A percentile compares a stretch with the other conserved stretches of the same genome.
Evolutionary conservation across 2,113 vertebrate species (phyloP).

Genomic region (Prunella fulvescens): DNA sequence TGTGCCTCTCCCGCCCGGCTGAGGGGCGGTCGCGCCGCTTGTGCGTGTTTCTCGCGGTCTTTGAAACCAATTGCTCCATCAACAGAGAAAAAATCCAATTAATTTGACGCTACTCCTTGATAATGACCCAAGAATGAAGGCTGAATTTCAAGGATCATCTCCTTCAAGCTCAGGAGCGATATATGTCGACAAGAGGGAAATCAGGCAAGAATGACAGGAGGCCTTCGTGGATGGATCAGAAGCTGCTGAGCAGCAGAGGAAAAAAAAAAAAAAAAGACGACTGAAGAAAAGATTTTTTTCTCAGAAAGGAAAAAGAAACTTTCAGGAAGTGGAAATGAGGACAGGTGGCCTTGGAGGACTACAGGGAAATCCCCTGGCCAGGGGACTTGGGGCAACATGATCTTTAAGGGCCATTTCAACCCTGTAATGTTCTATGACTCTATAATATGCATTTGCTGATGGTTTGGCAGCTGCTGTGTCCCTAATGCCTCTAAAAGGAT

Average conservation of each 20-base stretch:
- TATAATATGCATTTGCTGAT: neutral
- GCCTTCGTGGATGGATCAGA: neutral
- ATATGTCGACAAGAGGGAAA: neutral
- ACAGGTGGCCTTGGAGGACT: neutral
- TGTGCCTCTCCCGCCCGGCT: neutral
- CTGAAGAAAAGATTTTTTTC: neutral
- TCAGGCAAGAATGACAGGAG: neutral
- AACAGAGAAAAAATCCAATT: neutral
- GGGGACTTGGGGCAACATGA: neutral
- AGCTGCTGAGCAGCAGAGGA: neutral
- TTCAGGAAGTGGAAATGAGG: neutral
- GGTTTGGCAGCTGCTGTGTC: neutral
- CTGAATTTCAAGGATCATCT: neutral
- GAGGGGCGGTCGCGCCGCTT: fast-evolving
- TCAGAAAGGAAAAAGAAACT: neutral
- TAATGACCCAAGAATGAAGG: neutral
- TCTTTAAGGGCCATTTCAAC: neutral
- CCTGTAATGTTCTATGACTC: neutral
- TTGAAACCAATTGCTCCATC: neutral
- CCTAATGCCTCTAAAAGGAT: neutral
- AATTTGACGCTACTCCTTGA: neutral
- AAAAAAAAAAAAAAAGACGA: neutral
- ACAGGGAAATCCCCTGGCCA: neutral
- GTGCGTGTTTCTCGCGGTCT: fast-evolving
- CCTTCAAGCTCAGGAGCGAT: neutral